These are phyloP conservation scores for Thalassophryne amazonica DNA, from an alignment of 2,797 vertebrate species.

Conservation along the genomic window DNA sequence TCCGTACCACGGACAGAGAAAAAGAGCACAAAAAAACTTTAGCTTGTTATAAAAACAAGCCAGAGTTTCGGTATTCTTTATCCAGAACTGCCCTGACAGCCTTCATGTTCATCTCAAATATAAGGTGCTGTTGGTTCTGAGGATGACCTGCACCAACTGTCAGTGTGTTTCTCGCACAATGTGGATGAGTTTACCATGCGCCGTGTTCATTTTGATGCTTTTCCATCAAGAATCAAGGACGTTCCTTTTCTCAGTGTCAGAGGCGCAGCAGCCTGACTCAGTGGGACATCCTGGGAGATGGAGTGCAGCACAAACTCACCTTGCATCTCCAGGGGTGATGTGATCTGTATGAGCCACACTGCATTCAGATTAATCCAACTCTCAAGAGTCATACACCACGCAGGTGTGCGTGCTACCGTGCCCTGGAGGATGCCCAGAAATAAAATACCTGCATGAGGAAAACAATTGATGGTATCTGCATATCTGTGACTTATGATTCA, in stretches of 20 bases:
- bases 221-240: neutral
- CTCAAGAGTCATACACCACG: conserved; percentile 1
- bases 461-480: conserved; percentile 25
- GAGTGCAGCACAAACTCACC: conserved; percentile 19
- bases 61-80: too few relatives aligned
- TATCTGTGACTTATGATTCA: conserved; percentile 23
- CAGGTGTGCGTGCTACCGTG: neutral
- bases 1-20: too few relatives aligned
- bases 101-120: neutral
- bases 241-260: neutral
- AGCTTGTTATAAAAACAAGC: too few relatives aligned
- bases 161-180: too few relatives aligned
- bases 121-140: neutral
- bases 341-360: conserved; percentile 18
- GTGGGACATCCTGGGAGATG: conserved; percentile 8
- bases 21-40: too few relatives aligned
- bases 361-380: conserved; percentile 24
- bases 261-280: conserved; percentile 6
- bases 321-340: conserved; percentile 15
- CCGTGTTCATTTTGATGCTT: conserved; percentile 4
- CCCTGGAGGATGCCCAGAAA: conserved; percentile 39
- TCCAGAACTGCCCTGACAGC: too few relatives aligned
- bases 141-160: neutral
- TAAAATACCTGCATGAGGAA: conserved; percentile 18
- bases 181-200: too few relatives aligned